Evolutionary conservation across 2,113 vertebrate genomes (phyloP).

Genomic region (Leucopsar rothschildi): DNA sequence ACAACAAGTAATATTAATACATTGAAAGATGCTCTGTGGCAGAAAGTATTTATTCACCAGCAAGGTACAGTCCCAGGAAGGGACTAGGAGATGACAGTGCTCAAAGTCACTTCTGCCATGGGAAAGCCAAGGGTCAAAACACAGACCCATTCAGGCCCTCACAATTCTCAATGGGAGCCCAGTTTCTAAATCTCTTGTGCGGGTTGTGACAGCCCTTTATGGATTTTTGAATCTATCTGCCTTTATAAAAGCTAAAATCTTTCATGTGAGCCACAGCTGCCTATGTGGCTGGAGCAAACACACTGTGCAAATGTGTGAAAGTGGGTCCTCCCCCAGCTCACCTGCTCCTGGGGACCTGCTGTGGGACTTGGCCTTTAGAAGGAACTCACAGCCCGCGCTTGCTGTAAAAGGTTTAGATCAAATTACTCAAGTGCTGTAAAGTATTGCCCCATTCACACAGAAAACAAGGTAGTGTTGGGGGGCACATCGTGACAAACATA

Average conservation of each 20-base stretch:
- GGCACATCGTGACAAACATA: not conserved
- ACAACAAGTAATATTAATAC: not conserved
- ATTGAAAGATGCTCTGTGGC: not conserved
- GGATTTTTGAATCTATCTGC: not conserved
- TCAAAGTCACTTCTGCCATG: not conserved
- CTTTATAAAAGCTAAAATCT: not conserved
- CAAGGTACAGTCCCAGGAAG: not conserved
- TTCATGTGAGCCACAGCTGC: not conserved
- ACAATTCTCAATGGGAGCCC: not conserved
- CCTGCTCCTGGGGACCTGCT: not conserved
- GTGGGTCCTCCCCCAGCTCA: not conserved
- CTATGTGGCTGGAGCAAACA: not conserved
- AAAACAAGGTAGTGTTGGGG: rapidly evolving
- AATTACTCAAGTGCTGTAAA: not conserved
- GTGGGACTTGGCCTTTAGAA: not conserved
- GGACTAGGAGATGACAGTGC: not conserved
- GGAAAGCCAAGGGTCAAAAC: not conserved
- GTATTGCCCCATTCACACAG: not conserved
- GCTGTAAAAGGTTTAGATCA: not conserved
- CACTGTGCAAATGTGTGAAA: rapidly evolving
- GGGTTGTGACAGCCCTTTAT: not conserved
- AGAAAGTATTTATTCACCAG: not conserved
- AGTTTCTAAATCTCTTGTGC: not conserved
- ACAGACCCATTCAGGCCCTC: not conserved
- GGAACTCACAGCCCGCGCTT: not conserved